phyloP scores from a whole-genome alignment of 1,140 invertebrate species.

The Argopecten irradians region DNA sequence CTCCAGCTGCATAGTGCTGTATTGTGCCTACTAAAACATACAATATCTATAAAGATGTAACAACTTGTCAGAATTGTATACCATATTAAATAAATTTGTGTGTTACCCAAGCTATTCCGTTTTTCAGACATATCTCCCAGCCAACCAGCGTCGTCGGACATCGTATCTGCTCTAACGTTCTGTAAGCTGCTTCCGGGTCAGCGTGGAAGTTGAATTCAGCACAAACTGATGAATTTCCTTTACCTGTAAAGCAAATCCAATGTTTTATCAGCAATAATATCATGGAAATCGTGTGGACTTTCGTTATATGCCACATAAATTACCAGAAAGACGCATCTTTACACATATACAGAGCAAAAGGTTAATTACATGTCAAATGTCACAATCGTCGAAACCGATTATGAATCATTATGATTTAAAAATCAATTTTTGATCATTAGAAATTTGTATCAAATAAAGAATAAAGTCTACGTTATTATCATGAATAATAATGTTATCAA shows the following conservation, averaged over 20 bases:
- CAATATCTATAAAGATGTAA: no score
- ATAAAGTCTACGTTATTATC: no score
- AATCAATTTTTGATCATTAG: no score
- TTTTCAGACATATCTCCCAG: constrained; percentile 63
- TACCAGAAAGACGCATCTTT: background rate
- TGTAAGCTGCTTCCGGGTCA: constrained; percentile 88
- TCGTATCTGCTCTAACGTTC: constrained; percentile 89
- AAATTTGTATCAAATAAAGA: no score
- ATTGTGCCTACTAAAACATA: no score
- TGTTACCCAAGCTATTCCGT: constrained; percentile 60
- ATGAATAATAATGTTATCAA: no score
- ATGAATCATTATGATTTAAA: no score
- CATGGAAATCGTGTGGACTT: background rate
- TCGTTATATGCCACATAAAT: background rate
- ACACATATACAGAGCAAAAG: background rate
- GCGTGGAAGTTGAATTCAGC: constrained; percentile 89
- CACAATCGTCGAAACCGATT: no score
- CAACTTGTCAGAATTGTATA: no score
- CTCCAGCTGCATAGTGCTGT: no score
- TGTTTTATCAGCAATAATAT: background rate
- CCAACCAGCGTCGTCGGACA: constrained; percentile 64
- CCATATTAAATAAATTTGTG: background rate
- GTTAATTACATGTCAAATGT: background rate
- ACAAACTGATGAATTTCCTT: constrained; percentile 83
- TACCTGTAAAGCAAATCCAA: constrained; percentile 78